Base-by-base conservation (phyloP, 2,113 vertebrate genomes). In the Apus apus region DNA sequence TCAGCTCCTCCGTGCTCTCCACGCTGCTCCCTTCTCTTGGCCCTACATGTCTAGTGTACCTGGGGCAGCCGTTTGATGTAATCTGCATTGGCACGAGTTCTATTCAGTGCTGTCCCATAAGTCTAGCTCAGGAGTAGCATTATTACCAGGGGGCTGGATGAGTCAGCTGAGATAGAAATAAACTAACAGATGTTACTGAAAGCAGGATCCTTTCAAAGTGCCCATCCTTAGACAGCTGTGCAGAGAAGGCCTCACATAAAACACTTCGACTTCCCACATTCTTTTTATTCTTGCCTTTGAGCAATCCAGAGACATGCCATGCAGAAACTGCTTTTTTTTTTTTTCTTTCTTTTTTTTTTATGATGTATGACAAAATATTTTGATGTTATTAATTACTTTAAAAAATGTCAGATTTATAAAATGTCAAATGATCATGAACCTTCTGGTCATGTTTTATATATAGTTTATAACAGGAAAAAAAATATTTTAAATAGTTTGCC, bases 21-120 rank as follows among this genome's bases (percentile, higher is more conserved):
- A 22, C 2, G 0, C 48, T 30, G 53, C 15, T 58, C 9, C 62
- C 26, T 64, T 45, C 32, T 66, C 40, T 46, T 46, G 40, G 26
- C 13, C 48, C 58, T 8, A 4, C 6, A 0, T 0, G 4, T 43
- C 50, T 16, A 29, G 9, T 1, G 1, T 45, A 68, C 67, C 54
- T 29, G 25, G 17, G 27, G 34, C 73, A 53, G 77, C 36, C 67
- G 16, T 29, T 92, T 12, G 61, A 4, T 38, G 22, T 43, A 11
- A 53, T 32, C 57, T 65, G 29, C 45, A 1, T 10, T 26, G 84
- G 18, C 74, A 45, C 0, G 2, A 32, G 14, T 58, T 61, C 51
- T 20, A 6, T 43, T 43, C 65, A n/a, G 38, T 2, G 0, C 10
- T 27, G 26, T 29, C 65, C 15, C 16, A 1, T 5, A 53, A 65